phyloP scores from a whole-genome alignment of 1,140 invertebrate genomes.

The Samia ricini region DNA sequence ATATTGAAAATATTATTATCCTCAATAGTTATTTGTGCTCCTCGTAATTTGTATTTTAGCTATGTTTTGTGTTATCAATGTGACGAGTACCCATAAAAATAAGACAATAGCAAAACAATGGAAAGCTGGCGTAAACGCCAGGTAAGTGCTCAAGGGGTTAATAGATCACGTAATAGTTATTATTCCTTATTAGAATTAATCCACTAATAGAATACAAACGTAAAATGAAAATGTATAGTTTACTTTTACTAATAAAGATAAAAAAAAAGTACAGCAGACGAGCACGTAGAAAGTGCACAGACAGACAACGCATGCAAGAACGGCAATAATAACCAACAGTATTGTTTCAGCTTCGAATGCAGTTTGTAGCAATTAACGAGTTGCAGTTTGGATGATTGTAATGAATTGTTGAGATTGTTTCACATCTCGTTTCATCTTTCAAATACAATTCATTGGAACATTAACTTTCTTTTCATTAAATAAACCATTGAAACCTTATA shows the following conservation, averaged over 20 bases:
- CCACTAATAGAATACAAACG: neutral
- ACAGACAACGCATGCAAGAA: conserved; percentile 46
- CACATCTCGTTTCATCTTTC: neutral
- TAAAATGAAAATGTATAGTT: conserved; percentile 27
- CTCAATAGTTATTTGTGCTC: neutral
- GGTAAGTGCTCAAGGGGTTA: too few relatives aligned
- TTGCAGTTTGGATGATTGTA: conserved; percentile 9
- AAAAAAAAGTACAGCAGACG: conserved; percentile 15
- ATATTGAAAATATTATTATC: neutral
- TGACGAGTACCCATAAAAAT: too few relatives aligned
- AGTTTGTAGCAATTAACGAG: conserved; percentile 18
- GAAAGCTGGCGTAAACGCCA: too few relatives aligned
- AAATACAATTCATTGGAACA: neutral
- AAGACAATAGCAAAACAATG: too few relatives aligned
- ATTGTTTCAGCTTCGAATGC: conserved; percentile 40
- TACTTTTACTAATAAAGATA: conserved; percentile 54
- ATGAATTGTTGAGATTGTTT: conserved; percentile 11
- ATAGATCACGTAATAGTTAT: neutral
- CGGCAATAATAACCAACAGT: conserved; percentile 51
- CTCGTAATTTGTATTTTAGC: too few relatives aligned
- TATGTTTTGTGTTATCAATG: too few relatives aligned
- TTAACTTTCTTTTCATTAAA: neutral
- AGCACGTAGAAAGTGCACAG: conserved; percentile 53
- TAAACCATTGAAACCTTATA: too few relatives aligned
- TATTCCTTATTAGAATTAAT: neutral